A percentile compares a stretch with the other conserved stretches of the same genome.
Evolutionary conservation across 2,113 vertebrate genomes (phyloP).

Genomic region (Coracopsis vasa): DNA sequence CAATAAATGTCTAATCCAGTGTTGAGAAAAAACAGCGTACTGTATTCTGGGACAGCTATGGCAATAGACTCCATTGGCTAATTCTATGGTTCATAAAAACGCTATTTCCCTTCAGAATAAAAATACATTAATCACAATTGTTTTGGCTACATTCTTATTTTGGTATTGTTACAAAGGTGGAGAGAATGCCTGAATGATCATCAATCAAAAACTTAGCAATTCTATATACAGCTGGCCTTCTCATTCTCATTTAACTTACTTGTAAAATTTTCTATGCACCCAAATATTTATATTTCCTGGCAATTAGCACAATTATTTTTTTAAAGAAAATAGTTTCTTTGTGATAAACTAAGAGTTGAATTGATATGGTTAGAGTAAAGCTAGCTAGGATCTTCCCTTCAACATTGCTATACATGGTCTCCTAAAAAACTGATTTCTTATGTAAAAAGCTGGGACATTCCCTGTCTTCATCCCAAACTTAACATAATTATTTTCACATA

Average conservation of each 20-base stretch:
- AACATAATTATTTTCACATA: not conserved
- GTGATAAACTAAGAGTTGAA: not conserved
- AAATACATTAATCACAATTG: not conserved
- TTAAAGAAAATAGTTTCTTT: not conserved
- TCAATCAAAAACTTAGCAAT: not conserved
- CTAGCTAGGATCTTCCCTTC: not conserved
- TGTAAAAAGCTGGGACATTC: not conserved
- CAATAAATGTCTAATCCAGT: not conserved
- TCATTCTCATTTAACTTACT: not conserved
- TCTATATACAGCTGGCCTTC: not conserved
- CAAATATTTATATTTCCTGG: not conserved
- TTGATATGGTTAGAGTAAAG: not conserved
- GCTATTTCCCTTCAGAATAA: not conserved
- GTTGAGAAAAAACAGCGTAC: not conserved
- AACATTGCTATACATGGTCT: not conserved
- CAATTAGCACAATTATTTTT: not conserved
- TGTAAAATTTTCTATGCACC: not conserved
- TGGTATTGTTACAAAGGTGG: not conserved
- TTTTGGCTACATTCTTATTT: not conserved
- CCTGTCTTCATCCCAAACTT: not conserved
- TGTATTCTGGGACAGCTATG: not conserved
- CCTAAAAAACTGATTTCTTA: not conserved
- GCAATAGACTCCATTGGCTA: not conserved
- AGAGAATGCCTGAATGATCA: not conserved
- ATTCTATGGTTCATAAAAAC: not conserved